phyloP scores from a whole-genome alignment of 2,888 invertebrate genomes.

The Hirtodrosophila histrioides region DNA sequence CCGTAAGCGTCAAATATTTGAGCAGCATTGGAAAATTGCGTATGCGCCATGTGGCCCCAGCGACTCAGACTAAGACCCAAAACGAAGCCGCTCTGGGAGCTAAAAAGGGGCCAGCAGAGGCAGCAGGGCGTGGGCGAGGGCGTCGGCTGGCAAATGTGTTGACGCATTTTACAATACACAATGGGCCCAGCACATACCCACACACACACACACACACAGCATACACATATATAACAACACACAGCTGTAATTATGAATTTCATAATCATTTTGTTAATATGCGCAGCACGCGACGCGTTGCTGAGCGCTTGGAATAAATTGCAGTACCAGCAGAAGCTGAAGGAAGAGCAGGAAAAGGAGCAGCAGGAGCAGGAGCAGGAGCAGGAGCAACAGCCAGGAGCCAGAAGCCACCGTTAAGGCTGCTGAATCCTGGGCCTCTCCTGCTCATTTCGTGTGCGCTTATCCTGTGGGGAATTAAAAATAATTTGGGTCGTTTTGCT shows the following conservation, averaged over 20 bases:
- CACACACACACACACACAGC: slow-evolving; percentile 22
- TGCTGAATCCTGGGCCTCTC: slow-evolving; percentile 20
- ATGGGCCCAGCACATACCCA: slow-evolving; percentile 55
- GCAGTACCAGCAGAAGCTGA: slow-evolving; percentile 38
- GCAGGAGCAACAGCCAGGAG: slow-evolving; percentile 7
- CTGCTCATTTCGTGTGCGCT: slow-evolving; percentile 58
- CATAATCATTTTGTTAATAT: slow-evolving; percentile 81
- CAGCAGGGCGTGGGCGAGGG: slow-evolving; percentile 23
- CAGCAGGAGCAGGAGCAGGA: slow-evolving; percentile 1
- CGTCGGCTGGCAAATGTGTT: slow-evolving; percentile 68
- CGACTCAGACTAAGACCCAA: slow-evolving; percentile 22
- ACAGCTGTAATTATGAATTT: slow-evolving; percentile 76
- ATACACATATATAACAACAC: slow-evolving; percentile 13
- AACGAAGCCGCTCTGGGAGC: slow-evolving; percentile 15
- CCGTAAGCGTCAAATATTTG: slow-evolving; percentile 76
- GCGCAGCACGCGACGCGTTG: slow-evolving; percentile 70
- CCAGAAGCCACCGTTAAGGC: slow-evolving; percentile 6
- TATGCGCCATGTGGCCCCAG: slow-evolving; percentile 65
- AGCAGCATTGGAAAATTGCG: slow-evolving; percentile 71
- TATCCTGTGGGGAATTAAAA: slow-evolving; percentile 78
- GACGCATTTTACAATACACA: slow-evolving; percentile 78
- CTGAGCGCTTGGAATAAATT: slow-evolving; percentile 64
- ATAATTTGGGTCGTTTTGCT: slow-evolving; percentile 76
- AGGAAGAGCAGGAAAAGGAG: slow-evolving; percentile 4
- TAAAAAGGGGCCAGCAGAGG: background rate